These are phyloP conservation scores for Brenthis hecate DNA, from an alignment of 2,888 invertebrate genomes.

Conservation along the genomic window DNA sequence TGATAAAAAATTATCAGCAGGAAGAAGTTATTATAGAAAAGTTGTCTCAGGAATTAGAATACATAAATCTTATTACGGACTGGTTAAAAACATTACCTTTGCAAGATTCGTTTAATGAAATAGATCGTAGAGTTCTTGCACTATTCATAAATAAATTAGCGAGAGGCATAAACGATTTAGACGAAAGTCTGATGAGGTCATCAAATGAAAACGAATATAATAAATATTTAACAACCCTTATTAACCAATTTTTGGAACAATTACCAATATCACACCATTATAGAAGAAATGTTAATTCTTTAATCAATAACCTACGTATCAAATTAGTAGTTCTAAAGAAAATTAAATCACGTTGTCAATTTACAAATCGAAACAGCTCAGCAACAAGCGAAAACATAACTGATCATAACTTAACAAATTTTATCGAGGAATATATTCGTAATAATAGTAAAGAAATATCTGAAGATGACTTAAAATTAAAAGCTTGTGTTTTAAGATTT, in stretches of 20 bases:
- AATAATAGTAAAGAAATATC: slow-evolving; percentile 52
- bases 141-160: slow-evolving; percentile 57
- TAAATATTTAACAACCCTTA: slow-evolving; percentile 11
- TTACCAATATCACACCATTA: slow-evolving; percentile 23
- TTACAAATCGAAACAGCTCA: slow-evolving; percentile 6
- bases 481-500: slow-evolving; percentile 56
- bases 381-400: slow-evolving; percentile 15
- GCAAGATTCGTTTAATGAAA: slow-evolving; percentile 47
- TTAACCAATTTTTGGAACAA: slow-evolving; percentile 26
- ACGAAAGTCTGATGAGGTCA: slow-evolving; percentile 37
- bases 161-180: slow-evolving; percentile 52
- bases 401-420: slow-evolving; percentile 51
- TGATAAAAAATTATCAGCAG: slow-evolving; percentile 35
- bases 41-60: slow-evolving; percentile 54
- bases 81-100: slow-evolving; percentile 62
- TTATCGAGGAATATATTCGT: slow-evolving; percentile 56
- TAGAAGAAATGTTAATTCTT: slow-evolving; percentile 15
- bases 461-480: slow-evolving; percentile 56
- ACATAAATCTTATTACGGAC: slow-evolving; percentile 59
- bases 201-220: not conserved
- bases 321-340: slow-evolving; percentile 13
- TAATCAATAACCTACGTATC: slow-evolving; percentile 22
- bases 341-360: slow-evolving; percentile 4
- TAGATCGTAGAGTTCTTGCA: slow-evolving; percentile 47
- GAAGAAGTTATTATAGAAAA: slow-evolving; percentile 42